Evolutionary conservation across 1,140 invertebrate species (phyloP).

Genomic region (Aphelenchoides avenae): DNA sequence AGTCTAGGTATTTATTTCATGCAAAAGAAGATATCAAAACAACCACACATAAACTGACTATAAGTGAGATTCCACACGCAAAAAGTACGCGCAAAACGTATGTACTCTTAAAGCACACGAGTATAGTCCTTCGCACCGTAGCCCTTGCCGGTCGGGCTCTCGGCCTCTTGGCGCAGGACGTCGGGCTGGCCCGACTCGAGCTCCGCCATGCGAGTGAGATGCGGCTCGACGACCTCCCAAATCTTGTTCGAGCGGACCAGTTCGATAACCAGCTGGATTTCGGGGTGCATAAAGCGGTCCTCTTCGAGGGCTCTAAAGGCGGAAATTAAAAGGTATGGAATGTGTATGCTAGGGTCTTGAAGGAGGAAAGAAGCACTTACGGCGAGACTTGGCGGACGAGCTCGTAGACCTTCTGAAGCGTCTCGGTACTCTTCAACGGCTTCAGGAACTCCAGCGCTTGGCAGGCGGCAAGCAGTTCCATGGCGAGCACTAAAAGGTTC

Average conservation of each 20-base stretch:
- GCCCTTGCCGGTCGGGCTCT: slow-evolving; percentile 42
- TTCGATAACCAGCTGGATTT: slow-evolving; percentile 52
- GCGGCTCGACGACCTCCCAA: slow-evolving; percentile 48
- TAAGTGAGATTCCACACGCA: too few relatives aligned
- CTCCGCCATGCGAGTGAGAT: slow-evolving; percentile 42
- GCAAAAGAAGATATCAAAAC: too few relatives aligned
- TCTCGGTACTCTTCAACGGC: slow-evolving; percentile 69
- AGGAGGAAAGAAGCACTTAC: slow-evolving; percentile 29
- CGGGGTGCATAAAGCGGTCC: slow-evolving; percentile 57
- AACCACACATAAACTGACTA: too few relatives aligned
- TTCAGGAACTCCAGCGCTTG: slow-evolving; percentile 70
- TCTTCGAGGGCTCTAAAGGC: slow-evolving; percentile 48
- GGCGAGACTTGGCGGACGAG: slow-evolving; percentile 64
- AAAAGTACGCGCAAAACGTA: too few relatives aligned
- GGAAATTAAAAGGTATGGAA: slow-evolving; percentile 7
- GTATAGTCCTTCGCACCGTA: slow-evolving; percentile 22
- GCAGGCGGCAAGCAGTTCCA: slow-evolving; percentile 71
- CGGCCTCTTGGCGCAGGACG: slow-evolving; percentile 43
- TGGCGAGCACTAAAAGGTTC: slow-evolving; percentile 66
- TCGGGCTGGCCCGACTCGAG: slow-evolving; percentile 47
- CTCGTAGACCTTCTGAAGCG: slow-evolving; percentile 70
- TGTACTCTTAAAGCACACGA: slow-evolving; percentile 15
- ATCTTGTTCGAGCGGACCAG: slow-evolving; percentile 52
- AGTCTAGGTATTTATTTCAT: too few relatives aligned
- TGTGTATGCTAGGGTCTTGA: neutral